Conservation (phyloP, 2,888 invertebrate species). For the Salpingus planirostris region DNA sequence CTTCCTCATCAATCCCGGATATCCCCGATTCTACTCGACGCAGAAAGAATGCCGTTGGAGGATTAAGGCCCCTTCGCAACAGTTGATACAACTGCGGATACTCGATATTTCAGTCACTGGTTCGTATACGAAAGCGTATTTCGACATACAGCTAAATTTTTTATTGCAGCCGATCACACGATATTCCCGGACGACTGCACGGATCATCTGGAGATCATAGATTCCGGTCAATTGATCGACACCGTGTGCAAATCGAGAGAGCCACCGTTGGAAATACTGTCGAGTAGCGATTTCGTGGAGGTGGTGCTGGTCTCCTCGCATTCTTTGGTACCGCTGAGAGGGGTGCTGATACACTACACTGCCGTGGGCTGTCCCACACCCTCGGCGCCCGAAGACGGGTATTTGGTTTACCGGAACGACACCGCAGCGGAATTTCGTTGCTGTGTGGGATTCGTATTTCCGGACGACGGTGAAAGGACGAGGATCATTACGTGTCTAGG, state of each 20-base stretch:
- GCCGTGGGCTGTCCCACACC: constrained; percentile 61
- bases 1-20: constrained; percentile 63
- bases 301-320: constrained; percentile 26
- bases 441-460: constrained; percentile 57
- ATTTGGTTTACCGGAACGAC: constrained; percentile 56
- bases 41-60: constrained; percentile 58
- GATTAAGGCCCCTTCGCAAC: constrained; percentile 52
- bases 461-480: constrained; percentile 54
- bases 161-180: constrained; percentile 40
- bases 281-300: constrained; percentile 43
- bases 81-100: constrained; percentile 55
- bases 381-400: constrained; percentile 57
- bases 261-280: constrained; percentile 44
- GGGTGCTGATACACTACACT: constrained; percentile 52
- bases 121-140: neutral
- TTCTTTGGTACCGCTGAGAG: constrained; percentile 48
- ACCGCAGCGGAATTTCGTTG: constrained; percentile 61
- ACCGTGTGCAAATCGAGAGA: constrained; percentile 50
- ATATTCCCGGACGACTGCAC: constrained; percentile 38
- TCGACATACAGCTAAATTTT: too few species aligned
- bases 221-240: constrained; percentile 44
- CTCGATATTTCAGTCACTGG: constrained; percentile 64
- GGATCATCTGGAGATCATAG: constrained; percentile 47
- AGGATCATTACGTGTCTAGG: constrained; percentile 56
- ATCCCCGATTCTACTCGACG: constrained; percentile 65